phyloP scores from a whole-genome alignment of 2,113 vertebrate species.

The Eptatretus burgeri region DNA sequence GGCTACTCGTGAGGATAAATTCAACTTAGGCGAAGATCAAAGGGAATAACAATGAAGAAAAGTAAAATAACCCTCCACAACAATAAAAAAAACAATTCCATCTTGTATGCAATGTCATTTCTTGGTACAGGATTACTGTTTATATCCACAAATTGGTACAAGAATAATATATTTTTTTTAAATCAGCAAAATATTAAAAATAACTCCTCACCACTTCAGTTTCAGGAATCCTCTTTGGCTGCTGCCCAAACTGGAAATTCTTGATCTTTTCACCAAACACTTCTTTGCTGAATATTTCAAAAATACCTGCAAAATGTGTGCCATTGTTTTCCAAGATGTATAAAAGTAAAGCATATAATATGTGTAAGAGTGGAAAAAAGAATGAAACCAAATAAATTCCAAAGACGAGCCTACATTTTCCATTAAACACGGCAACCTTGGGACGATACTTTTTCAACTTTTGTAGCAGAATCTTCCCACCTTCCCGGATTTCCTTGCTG shows the following conservation, averaged over 20 bases:
- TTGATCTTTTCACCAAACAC: conserved; percentile 82
- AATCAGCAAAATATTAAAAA: neutral
- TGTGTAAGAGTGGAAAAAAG: neutral
- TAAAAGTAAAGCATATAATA: too few relatives aligned
- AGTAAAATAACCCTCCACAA: too few relatives aligned
- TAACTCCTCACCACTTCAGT: conserved; percentile 48
- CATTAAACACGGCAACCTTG: conserved; percentile 86
- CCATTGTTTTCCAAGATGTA: too few relatives aligned
- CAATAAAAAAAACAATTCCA: too few relatives aligned
- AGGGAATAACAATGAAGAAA: too few relatives aligned
- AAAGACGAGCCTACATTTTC: conserved; percentile 49
- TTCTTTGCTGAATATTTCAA: conserved; percentile 96
- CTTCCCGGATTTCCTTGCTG: conserved; percentile 92
- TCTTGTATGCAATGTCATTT: too few relatives aligned
- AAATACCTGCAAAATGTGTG: conserved; percentile 39
- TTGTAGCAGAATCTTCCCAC: conserved; percentile 69
- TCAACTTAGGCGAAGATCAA: too few relatives aligned
- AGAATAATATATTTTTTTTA: too few relatives aligned
- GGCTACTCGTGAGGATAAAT: too few relatives aligned
- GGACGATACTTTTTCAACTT: conserved; percentile 75
- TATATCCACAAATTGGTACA: too few relatives aligned
- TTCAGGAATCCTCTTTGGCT: conserved; percentile 77
- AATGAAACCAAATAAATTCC: neutral
- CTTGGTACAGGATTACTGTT: too few relatives aligned
- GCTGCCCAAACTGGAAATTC: conserved; percentile 75